A percentile compares a stretch with the other conserved stretches of the same genome.
These are phyloP conservation scores for Labeo catla DNA, from an alignment of 2,113 vertebrate species.

Conservation along the genomic window DNA sequence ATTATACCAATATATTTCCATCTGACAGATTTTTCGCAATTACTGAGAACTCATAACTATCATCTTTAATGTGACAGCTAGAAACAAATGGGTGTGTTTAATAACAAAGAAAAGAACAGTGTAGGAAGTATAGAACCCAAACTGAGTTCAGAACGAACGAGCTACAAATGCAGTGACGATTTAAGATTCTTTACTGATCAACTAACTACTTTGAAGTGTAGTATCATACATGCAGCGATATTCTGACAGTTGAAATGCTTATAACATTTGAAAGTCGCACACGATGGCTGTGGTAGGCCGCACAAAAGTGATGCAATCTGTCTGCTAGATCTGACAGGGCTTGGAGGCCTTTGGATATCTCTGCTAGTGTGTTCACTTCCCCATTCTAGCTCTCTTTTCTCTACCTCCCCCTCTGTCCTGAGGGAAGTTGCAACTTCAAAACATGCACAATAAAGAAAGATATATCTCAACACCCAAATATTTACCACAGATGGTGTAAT, in stretches of 20 bases:
- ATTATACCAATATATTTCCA: neutral
- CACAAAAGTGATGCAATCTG: slow-evolving; percentile 44
- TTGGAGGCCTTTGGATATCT: slow-evolving; percentile 41
- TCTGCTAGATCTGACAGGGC: slow-evolving; percentile 36
- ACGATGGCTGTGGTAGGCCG: slow-evolving; percentile 16
- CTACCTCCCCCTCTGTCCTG: slow-evolving; percentile 35
- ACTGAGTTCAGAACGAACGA: neutral
- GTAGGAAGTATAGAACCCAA: neutral
- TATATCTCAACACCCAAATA: neutral
- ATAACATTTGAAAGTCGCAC: slow-evolving; percentile 37
- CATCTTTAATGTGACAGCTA: neutral
- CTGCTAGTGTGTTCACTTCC: slow-evolving; percentile 36
- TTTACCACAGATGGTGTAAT: slow-evolving; percentile 17
- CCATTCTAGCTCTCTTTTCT: slow-evolving; percentile 20
- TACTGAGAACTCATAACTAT: neutral
- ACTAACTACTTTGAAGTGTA: neutral
- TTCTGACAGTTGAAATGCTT: neutral
- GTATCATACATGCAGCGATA: neutral
- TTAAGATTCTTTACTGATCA: neutral
- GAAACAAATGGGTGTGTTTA: neutral
- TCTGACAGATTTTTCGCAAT: neutral
- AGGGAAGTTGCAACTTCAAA: slow-evolving; percentile 44
- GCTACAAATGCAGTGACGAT: neutral
- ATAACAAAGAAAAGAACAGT: neutral
- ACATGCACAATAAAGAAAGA: slow-evolving; percentile 32